Evolutionary conservation across 2,113 vertebrate species (phyloP).

Genomic region (Carettochelys insculpta): DNA sequence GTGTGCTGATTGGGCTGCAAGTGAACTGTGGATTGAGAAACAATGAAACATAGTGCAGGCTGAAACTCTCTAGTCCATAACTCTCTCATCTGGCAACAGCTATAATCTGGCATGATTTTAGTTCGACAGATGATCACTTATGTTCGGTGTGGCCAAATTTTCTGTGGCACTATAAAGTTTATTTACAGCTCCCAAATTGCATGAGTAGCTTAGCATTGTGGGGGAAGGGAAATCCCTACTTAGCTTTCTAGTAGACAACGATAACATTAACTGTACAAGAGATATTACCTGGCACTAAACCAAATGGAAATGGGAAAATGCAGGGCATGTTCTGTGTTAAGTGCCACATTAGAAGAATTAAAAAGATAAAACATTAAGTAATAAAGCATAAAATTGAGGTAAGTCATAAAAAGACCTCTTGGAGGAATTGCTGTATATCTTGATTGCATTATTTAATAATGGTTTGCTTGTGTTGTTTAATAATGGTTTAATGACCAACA

Average conservation of each 20-base stretch:
- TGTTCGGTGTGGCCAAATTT: no score
- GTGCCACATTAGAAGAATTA: neutral
- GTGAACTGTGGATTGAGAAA: no score
- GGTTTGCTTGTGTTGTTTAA: slow-evolving; percentile 32
- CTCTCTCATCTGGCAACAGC: no score
- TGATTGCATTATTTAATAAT: slow-evolving; percentile 26
- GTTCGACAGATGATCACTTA: no score
- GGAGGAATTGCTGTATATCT: slow-evolving; percentile 19
- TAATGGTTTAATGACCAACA: slow-evolving; percentile 24
- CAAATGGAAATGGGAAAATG: neutral
- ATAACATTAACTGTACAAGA: neutral
- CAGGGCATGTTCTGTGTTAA: neutral
- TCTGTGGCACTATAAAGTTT: no score
- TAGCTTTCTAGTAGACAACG: neutral
- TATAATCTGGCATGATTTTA: no score
- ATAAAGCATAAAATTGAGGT: neutral
- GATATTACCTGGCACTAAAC: neutral
- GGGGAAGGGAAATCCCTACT: neutral
- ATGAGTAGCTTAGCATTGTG: neutral
- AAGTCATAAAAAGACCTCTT: neutral
- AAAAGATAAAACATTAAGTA: neutral
- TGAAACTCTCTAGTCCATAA: no score
- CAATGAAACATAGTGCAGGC: neutral
- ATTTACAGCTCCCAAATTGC: no score
- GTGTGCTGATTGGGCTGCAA: no score